Base-by-base conservation (phyloP, 2,113 vertebrate species). In the Epinephelus moara region DNA sequence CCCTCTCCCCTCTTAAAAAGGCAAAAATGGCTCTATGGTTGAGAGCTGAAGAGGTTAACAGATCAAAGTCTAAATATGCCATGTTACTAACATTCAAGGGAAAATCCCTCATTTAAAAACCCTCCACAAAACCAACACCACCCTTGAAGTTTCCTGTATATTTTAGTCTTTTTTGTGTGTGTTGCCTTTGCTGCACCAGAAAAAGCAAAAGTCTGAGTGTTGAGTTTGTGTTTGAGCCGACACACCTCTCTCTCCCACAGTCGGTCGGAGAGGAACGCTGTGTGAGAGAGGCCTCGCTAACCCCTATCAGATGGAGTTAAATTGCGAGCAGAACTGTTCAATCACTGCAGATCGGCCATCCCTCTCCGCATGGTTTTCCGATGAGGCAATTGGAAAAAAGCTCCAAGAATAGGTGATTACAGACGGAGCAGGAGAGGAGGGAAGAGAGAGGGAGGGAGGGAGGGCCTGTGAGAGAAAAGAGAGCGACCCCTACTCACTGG, bases 321-420 rank as follows among this genome's bases (percentile, higher is more conserved):
- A 94, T 90, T 92, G 89, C 66, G 78, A 94, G 93, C 94, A 94
- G 92, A 94, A 90, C 86, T 68, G 91, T 92, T 94, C 92, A 92
- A 94, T 93, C 91, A 84, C 56, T 77, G 85, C 59, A 76, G 80
- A 93, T 91, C 81, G 75, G 86, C 92, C 80, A 70, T 91, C 92
- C 94, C 92, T 83, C 90, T 61, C 84, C 7, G 78, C 93, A 80
- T 95, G 94, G 89, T 89, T 95, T 94, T 94, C 94, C 90, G 88
- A 94, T 96, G 95, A 96, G 93, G 95, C 93, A 95, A 95, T 91
- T 92, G 95, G 95, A 95, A 95, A 95, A 95, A 95, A 90, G 87
- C 90, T 94, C 94, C 93, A 94, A 93, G 93, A 95, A 96, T 95
- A 96, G 94, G 94, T 94, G 94, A 95, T 95, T 95, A 94, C 91